Evolutionary conservation across 2,888 invertebrate species (phyloP), one percentile per base, ranked within the genome.

Genomic region (Chironomus riparius): DNA sequence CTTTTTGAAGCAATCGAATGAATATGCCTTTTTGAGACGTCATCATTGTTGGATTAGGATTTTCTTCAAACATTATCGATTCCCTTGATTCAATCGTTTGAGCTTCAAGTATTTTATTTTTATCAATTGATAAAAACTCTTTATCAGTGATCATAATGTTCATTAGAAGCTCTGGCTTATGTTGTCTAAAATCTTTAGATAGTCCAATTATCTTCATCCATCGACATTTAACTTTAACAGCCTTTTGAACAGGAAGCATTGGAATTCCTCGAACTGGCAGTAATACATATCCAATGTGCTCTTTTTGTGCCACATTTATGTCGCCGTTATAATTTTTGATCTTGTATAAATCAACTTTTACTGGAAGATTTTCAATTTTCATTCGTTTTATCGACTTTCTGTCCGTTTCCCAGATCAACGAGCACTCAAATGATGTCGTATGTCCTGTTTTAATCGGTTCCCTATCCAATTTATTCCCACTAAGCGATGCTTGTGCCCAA

Each of bases 341-440:
- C 28, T 87, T 85, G 78, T 85, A 88, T 77, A 91, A 91, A 81
- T 92, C 91, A 68, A 93, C 84, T 81, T 92, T 90, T 28, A 93
- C 85, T 0, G 92, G 91, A 0, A 90, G 87, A 84, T 92, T 92
- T 72, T 89, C 89, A 0, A 90, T 88, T 79, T 92, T 85, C 79
- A 92, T 87, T 82, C 91, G n/a, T 38, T 65, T 87, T 78, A 92
- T 86, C 77, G 88, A 86, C 79, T 87, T 87, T 83, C 91, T 90
- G 79, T 91, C 90, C 2, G 90, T 89, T 82, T 92, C 92, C 93
- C 93, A 93, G 72, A 92, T 88, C 76, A 93, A 87, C 81, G 92
- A 91, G 22, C 90, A 90, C 78, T 89, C 89, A 81, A 92, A 92
- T 68, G 87, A 83, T 0, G 91, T 90, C 76, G 86, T 84, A 69